Conservation (phyloP, 2,113 vertebrate genomes). For the Anoura caudifer region DNA sequence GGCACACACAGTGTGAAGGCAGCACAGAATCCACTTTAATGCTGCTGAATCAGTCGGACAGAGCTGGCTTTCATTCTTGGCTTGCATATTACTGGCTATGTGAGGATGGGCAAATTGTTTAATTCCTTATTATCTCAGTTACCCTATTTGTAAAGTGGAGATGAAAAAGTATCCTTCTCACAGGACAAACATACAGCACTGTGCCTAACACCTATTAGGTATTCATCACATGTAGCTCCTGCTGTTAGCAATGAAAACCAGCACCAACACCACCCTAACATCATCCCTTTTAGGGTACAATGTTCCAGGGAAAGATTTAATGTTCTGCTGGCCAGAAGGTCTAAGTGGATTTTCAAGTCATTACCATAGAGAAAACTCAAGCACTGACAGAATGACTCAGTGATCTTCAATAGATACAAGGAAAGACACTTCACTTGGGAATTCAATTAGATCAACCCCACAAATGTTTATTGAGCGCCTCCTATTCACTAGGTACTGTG, state of each 20-base stretch:
- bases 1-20: not conserved
- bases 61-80: not conserved
- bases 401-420: not conserved
- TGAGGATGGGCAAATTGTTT: not conserved
- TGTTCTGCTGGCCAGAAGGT: not conserved
- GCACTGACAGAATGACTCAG: not conserved
- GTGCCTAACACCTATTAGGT: not conserved
- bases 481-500: not conserved
- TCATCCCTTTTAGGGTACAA: not conserved
- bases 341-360: constrained; percentile 8
- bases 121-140: not conserved
- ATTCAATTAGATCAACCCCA: not conserved
- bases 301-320: not conserved
- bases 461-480: not conserved
- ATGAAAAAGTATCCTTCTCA: not conserved
- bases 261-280: not conserved
- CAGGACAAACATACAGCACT: not conserved
- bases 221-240: not conserved
- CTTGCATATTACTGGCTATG: not conserved
- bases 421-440: not conserved
- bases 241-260: not conserved
- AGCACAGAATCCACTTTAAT: not conserved
- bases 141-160: not conserved
- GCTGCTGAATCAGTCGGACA: not conserved
- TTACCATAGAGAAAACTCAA: not conserved